Conservation (phyloP, 1,140 invertebrate species). For the Atta colombica region DNA sequence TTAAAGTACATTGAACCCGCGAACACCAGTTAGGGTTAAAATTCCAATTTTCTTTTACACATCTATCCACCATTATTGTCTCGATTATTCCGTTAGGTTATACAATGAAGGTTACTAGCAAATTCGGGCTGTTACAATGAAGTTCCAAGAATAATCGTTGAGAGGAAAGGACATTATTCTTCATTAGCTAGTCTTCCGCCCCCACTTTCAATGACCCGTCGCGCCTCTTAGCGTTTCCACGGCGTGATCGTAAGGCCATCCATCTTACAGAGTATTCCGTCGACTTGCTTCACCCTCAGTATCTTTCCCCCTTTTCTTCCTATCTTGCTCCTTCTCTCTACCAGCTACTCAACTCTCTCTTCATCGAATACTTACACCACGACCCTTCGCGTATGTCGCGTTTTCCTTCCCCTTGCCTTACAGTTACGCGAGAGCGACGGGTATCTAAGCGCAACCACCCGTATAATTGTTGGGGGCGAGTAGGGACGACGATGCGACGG, state of each 20-base stretch:
- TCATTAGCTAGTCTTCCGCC: conserved; percentile 79
- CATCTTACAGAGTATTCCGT: conserved; percentile 78
- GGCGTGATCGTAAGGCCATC: conserved; percentile 78
- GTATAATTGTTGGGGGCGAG: conserved; percentile 84
- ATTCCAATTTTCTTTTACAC: not conserved
- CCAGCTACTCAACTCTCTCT: conserved; percentile 34
- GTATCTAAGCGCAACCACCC: conserved; percentile 84
- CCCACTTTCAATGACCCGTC: conserved; percentile 84
- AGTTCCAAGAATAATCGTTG: conserved; percentile 62
- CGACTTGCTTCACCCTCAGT: conserved; percentile 53
- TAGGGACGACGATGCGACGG: conserved; percentile 17
- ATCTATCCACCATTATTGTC: too few relatives aligned
- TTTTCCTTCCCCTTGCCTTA: conserved; percentile 76
- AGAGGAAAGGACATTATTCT: conserved; percentile 80
- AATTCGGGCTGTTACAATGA: conserved; percentile 32
- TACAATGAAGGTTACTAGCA: conserved; percentile 28
- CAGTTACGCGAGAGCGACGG: conserved; percentile 85
- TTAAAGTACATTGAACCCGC: too few relatives aligned
- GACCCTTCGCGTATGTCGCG: conserved; percentile 57
- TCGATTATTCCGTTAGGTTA: conserved; percentile 8
- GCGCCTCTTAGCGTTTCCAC: conserved; percentile 82
- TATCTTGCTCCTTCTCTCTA: conserved; percentile 50
- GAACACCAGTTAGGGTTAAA: not conserved
- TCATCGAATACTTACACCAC: conserved; percentile 51
- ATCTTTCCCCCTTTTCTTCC: conserved; percentile 38